A percentile compares a stretch with the other conserved stretches of the same genome.
These are phyloP conservation scores for Synanthedon myopaeformis DNA, from an alignment of 2,888 invertebrate genomes.

Conservation along the genomic window DNA sequence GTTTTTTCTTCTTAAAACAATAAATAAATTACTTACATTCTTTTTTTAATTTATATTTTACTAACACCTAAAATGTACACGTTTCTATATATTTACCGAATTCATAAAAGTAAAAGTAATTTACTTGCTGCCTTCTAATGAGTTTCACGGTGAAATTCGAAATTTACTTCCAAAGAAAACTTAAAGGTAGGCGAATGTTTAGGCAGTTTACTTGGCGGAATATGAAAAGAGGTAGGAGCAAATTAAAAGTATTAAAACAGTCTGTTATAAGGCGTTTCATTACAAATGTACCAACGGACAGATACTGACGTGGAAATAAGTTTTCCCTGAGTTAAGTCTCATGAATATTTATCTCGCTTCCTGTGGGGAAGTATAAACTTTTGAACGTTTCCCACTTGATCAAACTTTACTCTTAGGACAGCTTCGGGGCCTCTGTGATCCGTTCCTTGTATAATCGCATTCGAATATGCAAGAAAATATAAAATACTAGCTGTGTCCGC, in stretches of 20 bases:
- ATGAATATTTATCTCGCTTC: constrained; percentile 65
- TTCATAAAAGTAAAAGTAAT: too few relatives aligned
- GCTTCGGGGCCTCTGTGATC: constrained; percentile 26
- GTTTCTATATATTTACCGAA: too few relatives aligned
- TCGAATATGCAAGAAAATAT: constrained; percentile 16
- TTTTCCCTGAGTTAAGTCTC: constrained; percentile 56
- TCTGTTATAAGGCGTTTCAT: constrained; percentile 52
- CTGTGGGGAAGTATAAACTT: constrained; percentile 55
- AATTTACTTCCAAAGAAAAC: not conserved
- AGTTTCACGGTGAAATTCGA: not conserved
- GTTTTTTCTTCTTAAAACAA: too few relatives aligned
- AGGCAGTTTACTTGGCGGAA: not conserved
- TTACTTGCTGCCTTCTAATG: not conserved
- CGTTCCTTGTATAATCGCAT: constrained; percentile 20
- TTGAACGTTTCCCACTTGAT: constrained; percentile 62
- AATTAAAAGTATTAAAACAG: constrained; percentile 11
- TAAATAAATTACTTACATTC: too few relatives aligned
- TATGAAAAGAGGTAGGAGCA: not conserved
- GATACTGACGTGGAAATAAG: constrained; percentile 62
- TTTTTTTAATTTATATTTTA: too few relatives aligned
- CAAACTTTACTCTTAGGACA: constrained; percentile 56
- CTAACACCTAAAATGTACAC: too few relatives aligned
- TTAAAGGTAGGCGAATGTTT: not conserved
- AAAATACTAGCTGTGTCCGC: constrained; percentile 2
- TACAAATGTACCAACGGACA: constrained; percentile 59